Evolutionary conservation across 2,113 vertebrate genomes (phyloP), one percentile per base, ranked within the genome.

Genomic region (Tonatia bakeri): DNA sequence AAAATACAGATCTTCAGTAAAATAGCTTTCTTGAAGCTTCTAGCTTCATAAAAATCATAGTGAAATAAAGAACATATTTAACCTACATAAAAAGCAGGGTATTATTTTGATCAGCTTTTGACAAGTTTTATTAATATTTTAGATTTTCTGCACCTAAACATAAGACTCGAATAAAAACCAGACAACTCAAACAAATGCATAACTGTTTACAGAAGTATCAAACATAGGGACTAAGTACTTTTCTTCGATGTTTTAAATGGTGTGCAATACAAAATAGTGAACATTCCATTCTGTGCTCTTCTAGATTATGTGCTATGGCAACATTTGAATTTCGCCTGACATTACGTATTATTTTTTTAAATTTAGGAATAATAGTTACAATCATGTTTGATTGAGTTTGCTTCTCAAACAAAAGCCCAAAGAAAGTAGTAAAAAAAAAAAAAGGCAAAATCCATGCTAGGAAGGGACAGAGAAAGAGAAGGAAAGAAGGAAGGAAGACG

Each of bases 371-470:
- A 93, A 54, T 38, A 70, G 65, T 84, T 59, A 85, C 3, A 15
- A 76, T 64, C 50, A 80, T 73, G 28, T 91, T 89, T 94, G 36
- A 90, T 0, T 77, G 36, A 90, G 72, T 59, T 96, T 91, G 47
- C 22, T 95, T 96, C 50, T 94, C 16, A 90, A 61, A 95, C 84
- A 92, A 94, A 90, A 61, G 40, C 28, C n/a, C 47, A 86, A 79
- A 89, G 26, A 28, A 94, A 81, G 26, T 43, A 69, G 65, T 33
- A 38, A 89, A 64, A 70, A 64, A 69, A 17, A 90, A 31, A 20
- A 43, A 40, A 31, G 47, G 31, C 45, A 43, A 72, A 83, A 90
- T 38, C 86, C 38, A 89, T 80, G 24, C 50, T 5, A 73, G 40
- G 31, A 73, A 73, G 24, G 12, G 87, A 33, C 2, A 20, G 65